Conservation (phyloP, 2,888 invertebrate species). For the Platycnemis pennipes region DNA sequence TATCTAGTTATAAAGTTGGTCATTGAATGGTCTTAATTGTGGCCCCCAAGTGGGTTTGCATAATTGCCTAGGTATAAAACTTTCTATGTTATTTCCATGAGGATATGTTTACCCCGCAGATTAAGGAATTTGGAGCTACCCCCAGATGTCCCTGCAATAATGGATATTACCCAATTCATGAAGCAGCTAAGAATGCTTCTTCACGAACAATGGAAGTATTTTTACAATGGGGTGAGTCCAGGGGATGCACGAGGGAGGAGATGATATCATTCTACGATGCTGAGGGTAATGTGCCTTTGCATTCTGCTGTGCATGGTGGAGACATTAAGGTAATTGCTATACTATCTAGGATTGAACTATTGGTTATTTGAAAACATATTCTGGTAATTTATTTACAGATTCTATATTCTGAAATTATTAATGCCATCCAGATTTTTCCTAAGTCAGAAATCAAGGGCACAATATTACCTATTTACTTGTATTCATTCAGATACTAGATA, state of each 20-base stretch:
- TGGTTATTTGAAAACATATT: no score
- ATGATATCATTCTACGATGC: constrained; percentile 93
- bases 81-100: not conserved
- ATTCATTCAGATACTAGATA: no score
- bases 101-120: constrained; percentile 82
- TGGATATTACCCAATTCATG: constrained; percentile 95
- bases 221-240: constrained; percentile 90
- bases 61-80: no score
- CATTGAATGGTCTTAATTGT: no score
- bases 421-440: no score
- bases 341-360: not conserved
- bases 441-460: no score
- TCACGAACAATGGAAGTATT: constrained; percentile 92
- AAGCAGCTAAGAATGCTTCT: constrained; percentile 94
- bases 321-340: constrained; percentile 77
- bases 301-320: constrained; percentile 79
- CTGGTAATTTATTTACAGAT: no score
- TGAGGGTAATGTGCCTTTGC: constrained; percentile 91
- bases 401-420: no score
- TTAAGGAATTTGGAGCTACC: constrained; percentile 89
- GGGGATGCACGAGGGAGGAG: constrained; percentile 88
- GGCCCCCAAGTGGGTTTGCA: no score
- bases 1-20: no score
- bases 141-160: constrained; percentile 91
- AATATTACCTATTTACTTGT: no score